Evolutionary conservation across 2,797 vertebrate genomes (phyloP).

Genomic region (Lepus oiostolus): DNA sequence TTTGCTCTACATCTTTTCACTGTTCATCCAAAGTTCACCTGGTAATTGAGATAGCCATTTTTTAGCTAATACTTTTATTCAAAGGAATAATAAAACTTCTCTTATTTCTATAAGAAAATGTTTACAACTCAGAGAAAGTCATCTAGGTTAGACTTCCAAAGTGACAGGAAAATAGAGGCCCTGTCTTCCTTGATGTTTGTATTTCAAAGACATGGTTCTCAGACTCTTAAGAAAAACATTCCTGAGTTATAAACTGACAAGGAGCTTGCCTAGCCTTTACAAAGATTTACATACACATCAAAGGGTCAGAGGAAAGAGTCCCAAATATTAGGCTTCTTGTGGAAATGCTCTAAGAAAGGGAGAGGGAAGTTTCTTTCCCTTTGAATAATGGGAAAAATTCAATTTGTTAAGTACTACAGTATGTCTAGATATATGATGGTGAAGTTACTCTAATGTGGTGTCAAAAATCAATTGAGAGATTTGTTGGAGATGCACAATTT

Average conservation of each 20-base stretch:
- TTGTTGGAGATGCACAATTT: background rate
- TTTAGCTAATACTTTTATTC: conserved; percentile 58
- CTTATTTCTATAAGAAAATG: conserved; percentile 44
- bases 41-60: conserved; percentile 46
- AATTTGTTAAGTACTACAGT: background rate
- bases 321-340: background rate
- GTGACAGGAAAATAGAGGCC: background rate
- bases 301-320: conserved; percentile 30
- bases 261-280: conserved; percentile 4
- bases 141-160: background rate
- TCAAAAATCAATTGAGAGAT: background rate
- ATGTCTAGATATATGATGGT: background rate
- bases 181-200: conserved; percentile 17
- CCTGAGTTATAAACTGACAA: background rate
- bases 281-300: conserved; percentile 1
- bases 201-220: conserved; percentile 45
- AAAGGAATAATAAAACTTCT: conserved; percentile 33
- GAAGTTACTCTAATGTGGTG: background rate
- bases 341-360: background rate
- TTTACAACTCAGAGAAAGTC: conserved; percentile 39
- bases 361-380: background rate
- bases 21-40: conserved; percentile 53
- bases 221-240: background rate
- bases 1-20: conserved; percentile 24
- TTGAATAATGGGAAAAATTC: background rate